These are phyloP conservation scores for Squalus acanthias DNA, from an alignment of 2,797 vertebrate genomes.

Conservation along the genomic window DNA sequence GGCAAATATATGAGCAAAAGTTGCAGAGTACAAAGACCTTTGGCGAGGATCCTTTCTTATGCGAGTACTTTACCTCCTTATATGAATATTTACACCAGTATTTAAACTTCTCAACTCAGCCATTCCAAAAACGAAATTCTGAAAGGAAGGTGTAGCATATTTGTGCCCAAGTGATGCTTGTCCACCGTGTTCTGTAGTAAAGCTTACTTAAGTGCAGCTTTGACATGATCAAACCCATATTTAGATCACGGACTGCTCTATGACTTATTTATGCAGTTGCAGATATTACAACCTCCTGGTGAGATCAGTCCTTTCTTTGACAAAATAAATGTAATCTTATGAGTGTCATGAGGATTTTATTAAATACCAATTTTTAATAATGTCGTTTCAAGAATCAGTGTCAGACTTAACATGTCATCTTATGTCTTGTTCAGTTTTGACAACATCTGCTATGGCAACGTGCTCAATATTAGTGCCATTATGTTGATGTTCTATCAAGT, in stretches of 20 bases:
- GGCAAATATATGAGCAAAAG: too few species aligned
- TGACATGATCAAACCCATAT: neutral
- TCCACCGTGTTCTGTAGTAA: neutral
- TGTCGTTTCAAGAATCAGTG: conserved; percentile 5
- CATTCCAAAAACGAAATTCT: too few species aligned
- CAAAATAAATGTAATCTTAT: conserved; percentile 11
- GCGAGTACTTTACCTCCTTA: neutral
- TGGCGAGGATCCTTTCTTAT: neutral
- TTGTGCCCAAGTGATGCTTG: neutral
- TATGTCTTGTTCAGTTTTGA: neutral
- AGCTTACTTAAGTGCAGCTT: neutral
- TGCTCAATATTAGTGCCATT: neutral
- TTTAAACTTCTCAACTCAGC: neutral
- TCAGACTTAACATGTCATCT: neutral
- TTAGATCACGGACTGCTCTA: neutral
- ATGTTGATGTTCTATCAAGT: neutral
- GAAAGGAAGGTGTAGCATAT: neutral
- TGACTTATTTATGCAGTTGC: neutral
- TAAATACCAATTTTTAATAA: conserved; percentile 6
- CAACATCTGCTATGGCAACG: neutral
- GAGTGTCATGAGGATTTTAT: neutral
- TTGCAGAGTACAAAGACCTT: too few species aligned
- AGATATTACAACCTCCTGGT: neutral
- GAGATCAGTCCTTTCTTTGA: neutral
- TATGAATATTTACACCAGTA: neutral